Evolutionary conservation across 2,888 invertebrate species (phyloP), one percentile per base, ranked within the genome.

Genomic region (Steinernema hermaphroditum): DNA sequence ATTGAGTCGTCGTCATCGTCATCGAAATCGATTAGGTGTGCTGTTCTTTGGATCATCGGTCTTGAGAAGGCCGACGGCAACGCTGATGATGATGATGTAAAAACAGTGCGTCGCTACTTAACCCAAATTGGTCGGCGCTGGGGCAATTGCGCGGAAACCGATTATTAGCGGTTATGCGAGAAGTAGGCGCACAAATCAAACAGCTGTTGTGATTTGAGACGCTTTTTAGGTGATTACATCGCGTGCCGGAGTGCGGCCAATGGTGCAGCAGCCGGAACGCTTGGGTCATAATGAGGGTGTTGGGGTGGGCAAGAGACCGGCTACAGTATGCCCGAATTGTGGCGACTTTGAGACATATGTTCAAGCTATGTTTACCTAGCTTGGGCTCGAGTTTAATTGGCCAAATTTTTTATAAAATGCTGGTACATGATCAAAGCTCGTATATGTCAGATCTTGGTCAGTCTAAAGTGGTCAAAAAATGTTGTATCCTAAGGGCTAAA

Each of bases 191-290:
- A 62, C 62, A 32, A 62, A 29, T 62, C 62, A 62, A 62, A 62
- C 62, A 62, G 62, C 62, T 62, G 62, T 62, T 62, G 62, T 62
- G 62, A 62, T 62, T 62, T 62, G 62, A 62, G 62, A 62, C 29
- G 62, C 50, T 50, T 50, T 50, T 50, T 50, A 50, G 50, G 50
- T 24, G 50, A 50, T 22, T 50, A 22, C 22, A 50, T 24, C 24
- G 19, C 19, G 16, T 19, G 50, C 50, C 22, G 6, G 50, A 19
- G 50, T 4, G 6, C 22, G n/a, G n/a, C n/a, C 24, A 24, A 50
- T 16, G 46, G 22, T 19, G 9, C 24, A 50, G 24, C 24, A 50
- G 24, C 50, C 24, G 50, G 50, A 24, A n/a, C n/a, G 6, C 12
- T 50, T 50, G 24, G 50, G 50, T 50, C 19, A 50, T 50, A 50